Base-by-base conservation (phyloP, 1,140 invertebrate species). In the Belonocnema kinseyi region DNA sequence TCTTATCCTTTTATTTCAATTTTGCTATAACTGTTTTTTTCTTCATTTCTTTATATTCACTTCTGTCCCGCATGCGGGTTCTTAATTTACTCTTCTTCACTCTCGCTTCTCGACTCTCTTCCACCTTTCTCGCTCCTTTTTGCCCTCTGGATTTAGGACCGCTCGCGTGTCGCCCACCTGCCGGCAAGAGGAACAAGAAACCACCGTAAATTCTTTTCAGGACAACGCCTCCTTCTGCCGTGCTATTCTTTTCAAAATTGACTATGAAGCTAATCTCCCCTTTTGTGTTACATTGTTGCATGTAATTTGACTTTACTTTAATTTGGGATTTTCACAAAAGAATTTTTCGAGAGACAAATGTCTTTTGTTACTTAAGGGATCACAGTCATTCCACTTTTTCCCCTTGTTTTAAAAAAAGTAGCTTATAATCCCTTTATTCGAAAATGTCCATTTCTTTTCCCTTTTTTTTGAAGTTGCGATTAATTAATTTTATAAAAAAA, bases 161-260 rank as follows among this genome's bases (percentile, higher is more conserved):
- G 78, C 80, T 77, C 73, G 78, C 80, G 78, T 81, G 80, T 82
- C 74, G 80, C 81, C 82, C 82, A 82, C 80, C 80, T 82, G 80
- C 80, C 80, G 80, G 61, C 61, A 66, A 66, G 26, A 66, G 61
- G 33, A 66, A 40, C 61, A 33, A 66, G 61, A 66, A 66, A n/a
- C 61, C 61, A 66, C 26, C 61, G 61, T 66, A 66, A 66, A 66
- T 66, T 66, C 61, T 40, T n/a, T 66, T 66, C 33, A 66, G 61
- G 61, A 66, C 61, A 66, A 66, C 40, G 61, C 61, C 61, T 66
- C 40, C 61, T 66, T n/a, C 6, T 66, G 26, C n/a, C 26, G 3
- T 21, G 13, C 61, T 40, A 66, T 66, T 54, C 53, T 66, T 66
- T 16, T 66, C 33, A 46, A 66, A 66, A 66, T 66, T 40, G 26